Evolutionary conservation across 2,888 invertebrate species (phyloP), one percentile per base, ranked within the genome.

Genomic region (Sericinus montela): DNA sequence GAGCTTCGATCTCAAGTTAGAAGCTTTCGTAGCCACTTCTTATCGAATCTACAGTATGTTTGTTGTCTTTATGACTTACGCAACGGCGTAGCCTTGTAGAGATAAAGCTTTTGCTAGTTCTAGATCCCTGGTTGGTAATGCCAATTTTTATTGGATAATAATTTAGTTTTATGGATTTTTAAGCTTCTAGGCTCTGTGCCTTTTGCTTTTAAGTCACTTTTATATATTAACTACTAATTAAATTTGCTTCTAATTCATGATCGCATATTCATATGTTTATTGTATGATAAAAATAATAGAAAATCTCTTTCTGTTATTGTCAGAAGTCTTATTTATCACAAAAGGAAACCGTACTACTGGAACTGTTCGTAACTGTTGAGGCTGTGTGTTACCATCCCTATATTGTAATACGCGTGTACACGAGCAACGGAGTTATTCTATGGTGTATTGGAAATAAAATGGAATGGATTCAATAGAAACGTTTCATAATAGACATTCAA

Each of bases 401-500:
- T 23, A 28, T 29, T 45, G 30, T 38, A 39, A 34, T 46, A 39
- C 10, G 3, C 32, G 6, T 25, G 15, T 41, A 28, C 38, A 34
- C 13, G 10, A 19, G 13, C 6, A 13, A 13, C n/a, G 38, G n/a
- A 35, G 28, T 34, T 45, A 49, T 45, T 36, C 39, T 35, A 19
- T 36, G 48, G 34, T 37, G 19, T 32, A 43, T 40, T 40, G 38
- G 49, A 35, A 45, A 44, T 45, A 39, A 38, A 49, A 42, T 10
- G 11, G 41, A 42, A 49, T 40, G 23, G 35, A 45, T 45, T 29
- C 40, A 30, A 46, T 40, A 28, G 40, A 29, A 23, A 46, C 35
- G 28, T 46, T 46, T 46, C 40, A 49, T 45, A 49, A 49, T 29
- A 32, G 48, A 37, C 38, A 13, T 44, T 34, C 48, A 44, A 44